Base-by-base conservation (phyloP, 2,888 invertebrate genomes). In the Petrolisthes cinctipes region DNA sequence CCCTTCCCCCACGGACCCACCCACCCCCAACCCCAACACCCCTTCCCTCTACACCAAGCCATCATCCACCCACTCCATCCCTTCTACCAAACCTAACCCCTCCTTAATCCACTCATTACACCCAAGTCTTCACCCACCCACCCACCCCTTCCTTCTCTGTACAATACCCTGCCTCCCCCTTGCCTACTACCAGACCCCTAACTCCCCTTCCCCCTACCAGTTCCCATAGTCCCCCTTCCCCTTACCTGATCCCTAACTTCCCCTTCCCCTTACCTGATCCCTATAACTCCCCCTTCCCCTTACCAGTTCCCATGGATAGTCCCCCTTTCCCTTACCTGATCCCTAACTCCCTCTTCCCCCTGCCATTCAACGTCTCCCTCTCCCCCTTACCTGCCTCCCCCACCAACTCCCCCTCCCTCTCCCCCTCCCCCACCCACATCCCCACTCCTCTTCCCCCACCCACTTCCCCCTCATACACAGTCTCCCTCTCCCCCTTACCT, bases 251-350 rank as follows among this genome's bases (percentile, higher is more conserved):
- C 76, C 56, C 73, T 83, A 37, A 37, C 73, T 76, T 53, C 53
- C 83, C 68, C 83, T 83, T 56, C 68, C 75, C 68, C 83, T 9
- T 53, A 23, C 73, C 68, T 5, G 5, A 23, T 56, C 56, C 61
- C 83, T 83, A 66, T 75, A 66, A 20, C 73, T 75, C 83, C 66
- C 73, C 66, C 76, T 75, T 54, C 54, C 83, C 53, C 83, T 56
- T 56, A 56, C 73, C 56, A 73, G 66, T 75, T 75, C 73, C 17
- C 73, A 20, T 53, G 54, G 5, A 5, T 54, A 53, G 53, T 68
- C 82, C 66, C 56, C 23, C 56, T 83, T n/a, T 1, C 73, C 37
- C 56, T 6, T 14, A 6, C 53, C 11, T n/a, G n/a, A n/a, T 53
- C 53, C 51, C 56, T 73, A 17, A n/a, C n/a, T 37, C 53, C 53